Evolutionary conservation across 2,113 vertebrate genomes (phyloP).

Genomic region (Paratilapia polleni): DNA sequence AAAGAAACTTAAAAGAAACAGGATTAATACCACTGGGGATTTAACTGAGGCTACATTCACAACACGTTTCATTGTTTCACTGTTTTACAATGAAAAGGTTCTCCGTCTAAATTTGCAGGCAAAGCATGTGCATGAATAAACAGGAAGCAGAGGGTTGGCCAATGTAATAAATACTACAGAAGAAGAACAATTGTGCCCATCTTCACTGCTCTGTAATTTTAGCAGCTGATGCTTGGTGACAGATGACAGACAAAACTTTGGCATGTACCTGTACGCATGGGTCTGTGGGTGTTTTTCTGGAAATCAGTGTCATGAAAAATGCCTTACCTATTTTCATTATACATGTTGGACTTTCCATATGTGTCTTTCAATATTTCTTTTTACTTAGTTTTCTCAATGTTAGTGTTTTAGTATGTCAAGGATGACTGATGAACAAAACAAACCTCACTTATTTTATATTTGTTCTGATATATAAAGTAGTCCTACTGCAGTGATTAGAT

Average conservation of each 20-base stretch:
- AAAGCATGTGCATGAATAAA: background rate
- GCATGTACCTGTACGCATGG: too few relatives aligned
- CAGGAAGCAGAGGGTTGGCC: background rate
- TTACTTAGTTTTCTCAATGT: background rate
- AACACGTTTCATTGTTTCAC: background rate
- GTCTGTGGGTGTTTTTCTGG: too few relatives aligned
- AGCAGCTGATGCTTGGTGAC: too few relatives aligned
- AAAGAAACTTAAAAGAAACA: conserved; percentile 19
- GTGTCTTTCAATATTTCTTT: background rate
- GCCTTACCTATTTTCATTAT: too few relatives aligned
- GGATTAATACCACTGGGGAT: background rate
- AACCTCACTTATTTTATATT: background rate
- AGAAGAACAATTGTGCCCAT: too few relatives aligned
- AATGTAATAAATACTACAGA: background rate
- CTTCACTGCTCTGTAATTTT: too few relatives aligned
- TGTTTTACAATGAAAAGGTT: background rate
- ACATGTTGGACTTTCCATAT: too few relatives aligned
- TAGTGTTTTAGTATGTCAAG: background rate
- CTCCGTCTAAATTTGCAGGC: background rate
- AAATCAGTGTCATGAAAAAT: too few relatives aligned
- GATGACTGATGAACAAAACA: conserved; percentile 1
- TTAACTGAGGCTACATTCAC: background rate
- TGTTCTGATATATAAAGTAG: too few relatives aligned
- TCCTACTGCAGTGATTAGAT: background rate
- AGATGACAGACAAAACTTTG: too few relatives aligned